Evolutionary conservation across 2,797 vertebrate genomes (phyloP).

Genomic region (Argentina silus): DNA sequence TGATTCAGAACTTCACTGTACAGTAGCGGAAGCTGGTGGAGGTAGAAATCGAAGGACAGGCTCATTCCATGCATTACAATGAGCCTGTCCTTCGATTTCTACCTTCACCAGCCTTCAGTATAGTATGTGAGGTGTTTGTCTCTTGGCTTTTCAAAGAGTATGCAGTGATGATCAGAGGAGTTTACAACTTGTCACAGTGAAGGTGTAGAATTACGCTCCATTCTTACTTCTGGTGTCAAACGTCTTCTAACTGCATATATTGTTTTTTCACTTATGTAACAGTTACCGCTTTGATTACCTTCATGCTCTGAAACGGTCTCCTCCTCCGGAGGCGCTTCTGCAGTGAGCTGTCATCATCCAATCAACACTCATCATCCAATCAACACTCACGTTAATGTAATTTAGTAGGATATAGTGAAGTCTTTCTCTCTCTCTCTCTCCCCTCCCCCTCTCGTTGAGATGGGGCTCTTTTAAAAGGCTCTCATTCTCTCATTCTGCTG

Average conservation of each 20-base stretch:
- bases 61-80: no score
- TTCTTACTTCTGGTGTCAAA: no score
- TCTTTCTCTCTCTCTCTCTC: slow-evolving; percentile 53
- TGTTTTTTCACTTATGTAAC: no score
- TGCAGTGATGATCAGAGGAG: no score
- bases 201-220: no score
- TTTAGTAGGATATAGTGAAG: slow-evolving; percentile 69
- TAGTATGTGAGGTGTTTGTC: not conserved
- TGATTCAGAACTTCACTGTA: not conserved
- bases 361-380: slow-evolving; percentile 73
- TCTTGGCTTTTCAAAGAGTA: no score
- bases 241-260: no score
- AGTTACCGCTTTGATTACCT: slow-evolving; percentile 49
- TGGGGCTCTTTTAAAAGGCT: slow-evolving; percentile 49
- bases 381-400: slow-evolving; percentile 74
- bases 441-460: slow-evolving; percentile 43
- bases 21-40: no score
- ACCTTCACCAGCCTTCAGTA: no score
- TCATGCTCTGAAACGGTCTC: slow-evolving; percentile 59
- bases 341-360: slow-evolving; percentile 53
- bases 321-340: slow-evolving; percentile 41
- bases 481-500: slow-evolving; percentile 59
- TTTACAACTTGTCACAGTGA: no score
- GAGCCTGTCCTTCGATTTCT: no score
- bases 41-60: no score